Percentiles rank a stretch among this genome's conserved stretches.
Conservation (phyloP, 1,140 invertebrate genomes). For the Aphidius gifuensis region DNA sequence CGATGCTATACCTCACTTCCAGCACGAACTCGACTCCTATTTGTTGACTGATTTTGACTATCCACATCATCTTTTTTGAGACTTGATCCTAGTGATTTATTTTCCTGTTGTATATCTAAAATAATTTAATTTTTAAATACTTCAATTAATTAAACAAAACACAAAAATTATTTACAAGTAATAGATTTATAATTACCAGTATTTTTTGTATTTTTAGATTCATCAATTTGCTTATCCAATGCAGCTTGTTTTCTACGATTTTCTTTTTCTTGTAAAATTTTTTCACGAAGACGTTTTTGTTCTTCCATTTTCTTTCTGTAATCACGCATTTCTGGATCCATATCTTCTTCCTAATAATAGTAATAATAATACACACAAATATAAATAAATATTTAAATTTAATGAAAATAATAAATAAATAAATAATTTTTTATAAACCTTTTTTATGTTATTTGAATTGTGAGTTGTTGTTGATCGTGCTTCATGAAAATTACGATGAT, state of each 20-base stretch:
- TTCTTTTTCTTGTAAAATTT: slow-evolving; percentile 62
- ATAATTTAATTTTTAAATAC: neutral
- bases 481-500: slow-evolving; percentile 35
- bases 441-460: slow-evolving; percentile 9
- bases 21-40: neutral
- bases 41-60: slow-evolving; percentile 17
- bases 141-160: neutral
- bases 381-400: slow-evolving; percentile 16
- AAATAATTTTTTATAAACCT: slow-evolving; percentile 35
- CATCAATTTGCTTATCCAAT: slow-evolving; percentile 47
- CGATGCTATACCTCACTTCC: too few species aligned
- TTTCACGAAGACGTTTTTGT: slow-evolving; percentile 62
- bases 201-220: slow-evolving; percentile 28
- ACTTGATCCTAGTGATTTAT: slow-evolving; percentile 19
- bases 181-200: slow-evolving; percentile 30
- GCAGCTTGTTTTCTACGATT: slow-evolving; percentile 60
- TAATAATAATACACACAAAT: slow-evolving; percentile 18
- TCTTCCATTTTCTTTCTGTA: slow-evolving; percentile 66
- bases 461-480: slow-evolving; percentile 25
- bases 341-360: slow-evolving; percentile 47
- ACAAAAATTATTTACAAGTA: neutral
- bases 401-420: slow-evolving; percentile 9
- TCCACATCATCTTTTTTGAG: slow-evolving; percentile 34
- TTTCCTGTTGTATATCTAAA: slow-evolving; percentile 28
- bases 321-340: slow-evolving; percentile 63